Conservation (phyloP, 1,140 invertebrate species). For the Achroia grisella region DNA sequence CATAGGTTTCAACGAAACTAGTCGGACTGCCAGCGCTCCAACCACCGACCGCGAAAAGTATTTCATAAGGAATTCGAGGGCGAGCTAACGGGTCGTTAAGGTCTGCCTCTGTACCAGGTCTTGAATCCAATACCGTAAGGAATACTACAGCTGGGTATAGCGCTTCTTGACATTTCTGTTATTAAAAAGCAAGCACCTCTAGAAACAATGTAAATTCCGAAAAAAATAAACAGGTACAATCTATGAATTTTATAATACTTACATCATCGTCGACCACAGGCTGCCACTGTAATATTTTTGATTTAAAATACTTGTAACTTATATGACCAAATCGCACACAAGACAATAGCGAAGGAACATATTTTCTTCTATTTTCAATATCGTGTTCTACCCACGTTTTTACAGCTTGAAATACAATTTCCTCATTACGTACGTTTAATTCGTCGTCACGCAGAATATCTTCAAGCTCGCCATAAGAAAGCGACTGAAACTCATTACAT, state of each 20-base stretch:
- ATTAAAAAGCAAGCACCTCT: constrained; percentile 13
- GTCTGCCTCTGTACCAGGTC: constrained; percentile 73
- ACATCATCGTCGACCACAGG: constrained; percentile 72
- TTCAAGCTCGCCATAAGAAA: constrained; percentile 73
- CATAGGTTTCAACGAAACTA: constrained; percentile 86
- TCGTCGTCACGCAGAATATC: constrained; percentile 76
- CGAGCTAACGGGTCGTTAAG: constrained; percentile 74
- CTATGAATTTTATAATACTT: constrained; percentile 12
- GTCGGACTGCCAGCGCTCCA: constrained; percentile 88
- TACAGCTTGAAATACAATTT: constrained; percentile 80
- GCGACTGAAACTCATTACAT: constrained; percentile 72
- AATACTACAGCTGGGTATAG: constrained; percentile 71
- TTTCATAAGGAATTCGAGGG: constrained; percentile 80
- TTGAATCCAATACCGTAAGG: constrained; percentile 66
- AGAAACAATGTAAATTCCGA: too few species aligned
- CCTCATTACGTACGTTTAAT: constrained; percentile 79
- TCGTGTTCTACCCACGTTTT: constrained; percentile 77
- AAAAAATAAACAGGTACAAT: too few species aligned
- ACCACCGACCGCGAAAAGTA: constrained; percentile 83
- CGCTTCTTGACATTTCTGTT: constrained; percentile 60
- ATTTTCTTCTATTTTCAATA: constrained; percentile 60
- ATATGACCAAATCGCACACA: constrained; percentile 81
- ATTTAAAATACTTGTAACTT: constrained; percentile 77
- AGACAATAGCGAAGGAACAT: constrained; percentile 76
- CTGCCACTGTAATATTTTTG: constrained; percentile 76